Percentiles rank a stretch among this genome's conserved stretches.
Conservation (phyloP, 2,888 invertebrate species). For the Meteorus colon region DNA sequence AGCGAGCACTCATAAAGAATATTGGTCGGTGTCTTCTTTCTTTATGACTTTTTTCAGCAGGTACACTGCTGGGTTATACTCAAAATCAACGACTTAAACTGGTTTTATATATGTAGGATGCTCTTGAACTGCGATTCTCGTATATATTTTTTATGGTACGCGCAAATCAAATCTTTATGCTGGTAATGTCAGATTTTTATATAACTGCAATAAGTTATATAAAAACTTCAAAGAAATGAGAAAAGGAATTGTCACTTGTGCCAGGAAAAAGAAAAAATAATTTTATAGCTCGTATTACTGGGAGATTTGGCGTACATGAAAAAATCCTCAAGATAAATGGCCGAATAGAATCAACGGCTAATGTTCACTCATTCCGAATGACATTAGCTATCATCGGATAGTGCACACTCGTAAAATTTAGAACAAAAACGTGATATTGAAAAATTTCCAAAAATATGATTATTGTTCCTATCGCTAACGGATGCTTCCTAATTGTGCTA, state of each 20-base stretch:
- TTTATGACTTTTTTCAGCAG: constrained; percentile 1
- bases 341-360: no score
- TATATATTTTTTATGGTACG: constrained; percentile 4
- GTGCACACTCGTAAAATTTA: no score
- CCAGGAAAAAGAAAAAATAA: no score
- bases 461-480: no score
- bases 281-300: no score
- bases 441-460: no score
- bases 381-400: no score
- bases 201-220: background rate
- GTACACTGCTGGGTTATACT: background rate
- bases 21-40: constrained; percentile 10
- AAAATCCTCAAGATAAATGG: no score
- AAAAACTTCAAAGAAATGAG: background rate
- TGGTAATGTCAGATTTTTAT: background rate
- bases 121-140: constrained; percentile 1
- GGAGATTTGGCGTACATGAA: no score
- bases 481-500: no score
- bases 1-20: background rate
- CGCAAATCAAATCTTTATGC: constrained; percentile 1
- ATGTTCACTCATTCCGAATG: no score
- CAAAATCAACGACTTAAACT: constrained; percentile 36
- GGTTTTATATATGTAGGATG: constrained; percentile 21
- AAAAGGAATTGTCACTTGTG: background rate
- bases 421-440: no score